Conservation (phyloP, 1,140 invertebrate species). For the Drosophila virilis region DNA sequence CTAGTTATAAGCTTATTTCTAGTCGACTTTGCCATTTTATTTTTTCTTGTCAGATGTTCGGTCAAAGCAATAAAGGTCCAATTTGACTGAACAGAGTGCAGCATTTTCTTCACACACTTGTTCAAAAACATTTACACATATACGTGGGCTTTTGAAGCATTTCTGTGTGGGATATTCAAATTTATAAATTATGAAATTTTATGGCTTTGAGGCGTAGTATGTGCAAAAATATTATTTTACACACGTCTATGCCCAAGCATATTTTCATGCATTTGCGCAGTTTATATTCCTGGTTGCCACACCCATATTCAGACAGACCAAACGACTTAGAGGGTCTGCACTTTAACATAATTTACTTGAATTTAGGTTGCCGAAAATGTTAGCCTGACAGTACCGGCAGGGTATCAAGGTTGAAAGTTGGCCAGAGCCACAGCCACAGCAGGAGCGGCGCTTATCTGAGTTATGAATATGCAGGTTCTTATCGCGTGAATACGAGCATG, state of each 20-base stretch:
- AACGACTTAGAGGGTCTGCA: conserved; percentile 44
- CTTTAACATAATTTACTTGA: conserved; percentile 78
- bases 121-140: conserved; percentile 3
- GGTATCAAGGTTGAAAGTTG: conserved; percentile 52
- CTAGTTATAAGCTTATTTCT: conserved; percentile 15
- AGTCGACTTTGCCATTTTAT: conserved; percentile 23
- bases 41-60: conserved; percentile 37
- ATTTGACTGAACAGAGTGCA: conserved; percentile 33
- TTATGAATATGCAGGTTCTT: conserved; percentile 81
- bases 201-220: conserved; percentile 72
- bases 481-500: conserved; percentile 44
- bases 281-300: conserved; percentile 28
- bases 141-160: background rate
- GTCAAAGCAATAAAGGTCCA: conserved; percentile 57
- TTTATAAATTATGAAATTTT: conserved; percentile 81
- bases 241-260: conserved; percentile 62
- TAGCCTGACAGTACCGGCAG: conserved; percentile 25
- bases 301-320: conserved; percentile 5
- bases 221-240: conserved; percentile 79
- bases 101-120: conserved; percentile 2
- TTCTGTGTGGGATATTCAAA: conserved; percentile 67
- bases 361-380: conserved; percentile 57
- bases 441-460: conserved; percentile 65
- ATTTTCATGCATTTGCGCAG: conserved; percentile 45
- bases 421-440: conserved; percentile 23